Base-by-base conservation (phyloP, 64 coral and sea anemone genomes). In the Montipora capricornis region DNA sequence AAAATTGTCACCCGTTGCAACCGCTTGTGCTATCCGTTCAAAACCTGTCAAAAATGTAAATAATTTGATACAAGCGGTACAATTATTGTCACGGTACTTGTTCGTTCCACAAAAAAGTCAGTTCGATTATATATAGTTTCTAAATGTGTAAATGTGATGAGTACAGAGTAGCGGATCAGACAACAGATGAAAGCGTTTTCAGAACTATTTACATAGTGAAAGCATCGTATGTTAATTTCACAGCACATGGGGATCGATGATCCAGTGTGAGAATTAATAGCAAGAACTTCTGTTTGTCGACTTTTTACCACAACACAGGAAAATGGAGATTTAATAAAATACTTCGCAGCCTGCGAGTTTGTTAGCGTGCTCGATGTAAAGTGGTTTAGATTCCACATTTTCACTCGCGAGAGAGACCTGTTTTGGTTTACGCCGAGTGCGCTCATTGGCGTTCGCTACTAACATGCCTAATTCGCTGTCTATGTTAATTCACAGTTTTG, bases 161-260 rank as follows among this genome's bases (percentile, higher is more conserved):
- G 17, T 74, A 74, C 70, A 74, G 70, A 74, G 70, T 74, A 74
- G 70, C 20, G 70, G 29, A 74, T 74, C 19, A 8, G 70, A 74
- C 20, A 19, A 74, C 22, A 22, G 70, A 74, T 74, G n/a, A 74
- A 74, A 26, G 24, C 24, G 24, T 74, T 74, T 73, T 74, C 70
- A 74, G 70, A 26, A 74, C 70, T 74, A 74, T 74, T 74, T 74
- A 74, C 70, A 74, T 74, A 74, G 19, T 74, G 70, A 74, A 20
- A 74, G 70, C 19, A 5, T 26, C n/a, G 7, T 20, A 74, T 74
- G 70, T 74, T n/a, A 74, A 74, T 74, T 74, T 20, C 70, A 20
- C 3, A 5, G 22, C 7, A 6, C 70, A 74, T 44, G 70, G 19
- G 8, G 70, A 74, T 22, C 70, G 70, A 74, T 7, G 52, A 55